These are phyloP conservation scores for Hafferia zeledoni DNA, from an alignment of 2,797 vertebrate species.

Conservation along the genomic window DNA sequence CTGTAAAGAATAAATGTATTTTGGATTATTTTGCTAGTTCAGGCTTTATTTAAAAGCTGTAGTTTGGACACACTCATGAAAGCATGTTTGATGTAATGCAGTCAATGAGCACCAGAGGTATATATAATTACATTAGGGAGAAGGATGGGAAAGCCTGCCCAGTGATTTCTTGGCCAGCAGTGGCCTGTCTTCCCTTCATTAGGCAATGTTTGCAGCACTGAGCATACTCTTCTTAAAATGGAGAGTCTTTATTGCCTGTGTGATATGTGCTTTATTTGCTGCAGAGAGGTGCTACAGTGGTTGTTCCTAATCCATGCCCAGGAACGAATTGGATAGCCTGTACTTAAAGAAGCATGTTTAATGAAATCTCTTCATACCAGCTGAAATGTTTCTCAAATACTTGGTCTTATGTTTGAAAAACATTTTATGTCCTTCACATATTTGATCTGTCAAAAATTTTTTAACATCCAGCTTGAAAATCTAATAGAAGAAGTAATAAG, in stretches of 20 bases:
- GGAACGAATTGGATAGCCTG: neutral
- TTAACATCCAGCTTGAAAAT: neutral
- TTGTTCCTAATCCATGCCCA: conserved; percentile 28
- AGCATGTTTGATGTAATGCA: neutral
- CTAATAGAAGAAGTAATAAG: neutral
- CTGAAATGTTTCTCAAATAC: neutral
- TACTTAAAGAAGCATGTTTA: neutral
- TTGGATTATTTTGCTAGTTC: neutral
- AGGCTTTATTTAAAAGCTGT: conserved; percentile 10
- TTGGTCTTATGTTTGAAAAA: neutral
- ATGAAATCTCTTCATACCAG: neutral
- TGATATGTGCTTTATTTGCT: conserved; percentile 9
- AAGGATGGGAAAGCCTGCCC: conserved; percentile 40
- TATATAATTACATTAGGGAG: conserved; percentile 25
- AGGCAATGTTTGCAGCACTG: neutral
- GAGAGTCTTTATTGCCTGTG: conserved; percentile 15
- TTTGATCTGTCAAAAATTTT: neutral
- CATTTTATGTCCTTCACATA: neutral
- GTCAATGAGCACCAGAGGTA: neutral
- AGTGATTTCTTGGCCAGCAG: neutral
- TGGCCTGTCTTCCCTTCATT: neutral
- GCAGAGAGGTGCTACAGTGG: neutral
- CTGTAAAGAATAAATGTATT: neutral
- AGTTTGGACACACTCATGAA: neutral
- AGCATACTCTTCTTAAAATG: conserved; percentile 69